Base-by-base conservation (phyloP, 2,113 vertebrate genomes). In the Myotis brandtii region DNA sequence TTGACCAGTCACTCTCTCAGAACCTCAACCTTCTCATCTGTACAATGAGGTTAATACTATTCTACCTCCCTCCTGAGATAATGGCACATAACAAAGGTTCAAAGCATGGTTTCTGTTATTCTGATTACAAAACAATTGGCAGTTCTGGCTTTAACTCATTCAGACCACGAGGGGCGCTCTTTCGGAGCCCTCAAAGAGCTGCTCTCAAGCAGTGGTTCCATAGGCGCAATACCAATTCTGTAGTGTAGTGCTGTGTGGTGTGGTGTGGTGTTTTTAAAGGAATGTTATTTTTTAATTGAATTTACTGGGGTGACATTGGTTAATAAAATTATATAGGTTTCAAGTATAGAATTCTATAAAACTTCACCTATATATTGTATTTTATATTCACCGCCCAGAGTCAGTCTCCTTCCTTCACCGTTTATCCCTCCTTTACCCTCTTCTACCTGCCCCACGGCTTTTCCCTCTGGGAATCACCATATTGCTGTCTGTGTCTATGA, bases 181-280 rank as follows among this genome's bases (percentile, higher is more conserved):
- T 85, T 52, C 21, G 0, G n/a, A 64, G 20, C 1, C 3, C 27
- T 16, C 43, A 9, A 18, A 18, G 37, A 32, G 32, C 34, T 14
- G 25, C 73, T 86, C 84, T 87, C 32, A 3, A 18, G 34, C 21
- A 5, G 4, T 9, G 37, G 17, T n/a, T 81, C 20, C 9, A 10
- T 5, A 62, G n/a, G 40, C 18, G 3, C 43, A 9, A 0, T 0
- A 66, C 43, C 27, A 30, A 11, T 8, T 8, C 30, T 30, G 5
- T n/a, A 11, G 3, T 12, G 59, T 62, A 27, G 23, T 62, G 56
- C 10, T 10, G 56, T 0, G 12, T 4, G 5, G 80, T 79, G 54
- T 67, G 32, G 30, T 67, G 30, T 6, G 16, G 12, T 66, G 64
- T 67, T n/a, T 67, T 67, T 17, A 32, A 67, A 67, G 14, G 14